Evolutionary conservation across 1,140 invertebrate genomes (phyloP), one percentile per base, ranked within the genome.

Genomic region (Lineus longissimus): DNA sequence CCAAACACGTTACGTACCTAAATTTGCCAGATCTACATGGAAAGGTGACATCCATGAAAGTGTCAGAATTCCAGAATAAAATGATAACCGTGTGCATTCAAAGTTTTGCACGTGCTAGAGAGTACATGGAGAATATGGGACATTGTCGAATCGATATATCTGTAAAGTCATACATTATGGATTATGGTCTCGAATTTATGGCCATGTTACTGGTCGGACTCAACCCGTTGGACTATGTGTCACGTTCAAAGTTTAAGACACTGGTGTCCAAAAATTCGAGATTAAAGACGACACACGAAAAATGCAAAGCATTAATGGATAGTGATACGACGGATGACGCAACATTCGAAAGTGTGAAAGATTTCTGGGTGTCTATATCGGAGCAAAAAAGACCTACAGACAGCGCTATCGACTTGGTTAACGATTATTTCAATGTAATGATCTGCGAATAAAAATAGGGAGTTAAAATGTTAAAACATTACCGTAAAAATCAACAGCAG

Each of bases 41-140:
- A 51, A 51, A 51, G n/a, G n/a, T 51, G 6, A 51, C 47, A 27
- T 51, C 47, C 47, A 51, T 51, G 47, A 51, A 51, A n/a, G 47
- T 51, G 4, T 51, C 47, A 23, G 47, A 51, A 51, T 23, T n/a
- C 6, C 47, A 51, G 6, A n/a, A 51, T 51, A 51, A 51, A 27
- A 51, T 7, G n/a, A 51, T 51, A 51, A 51, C 47, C 9, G 47
- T 51, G 4, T 51, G 6, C 4, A 4, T 51, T 4, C 47, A 51
- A 51, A 4, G n/a, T 51, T 51, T 51, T 51, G 47, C 47, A 51
- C 6, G 47, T 4, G 47, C 47, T 7, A 51, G 4, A 51, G 6
- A 51, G n/a, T 51, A 7, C n/a, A 51, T 51, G 47, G 6, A 51
- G 4, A 7, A 23, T n/a, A 23, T 51, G 47, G n/a, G 47, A 9